Evolutionary conservation across 2,797 vertebrate genomes (phyloP), one percentile per base, ranked within the genome.

Genomic region (Helicolenus hilgendorfi): DNA sequence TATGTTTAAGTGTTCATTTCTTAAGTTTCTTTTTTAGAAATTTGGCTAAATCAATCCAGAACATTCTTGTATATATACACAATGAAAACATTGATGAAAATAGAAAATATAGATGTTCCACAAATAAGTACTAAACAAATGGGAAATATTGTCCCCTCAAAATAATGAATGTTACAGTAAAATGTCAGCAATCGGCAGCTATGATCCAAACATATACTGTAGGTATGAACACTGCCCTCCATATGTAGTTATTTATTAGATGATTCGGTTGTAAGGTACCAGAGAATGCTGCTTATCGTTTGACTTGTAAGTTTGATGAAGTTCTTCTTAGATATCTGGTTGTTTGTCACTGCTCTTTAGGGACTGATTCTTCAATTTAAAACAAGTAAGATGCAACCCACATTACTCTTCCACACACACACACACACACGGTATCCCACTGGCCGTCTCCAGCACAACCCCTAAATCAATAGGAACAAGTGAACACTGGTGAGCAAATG

Each of bases 381-480:
- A 74, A 76, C 38, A 79, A 79, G 67, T 56, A 85, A 77, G 65
- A 86, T 74, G 53, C 41, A 73, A 64, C 33, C 45, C 79, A 59
- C 70, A 89, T 84, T 38, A 68, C 79, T 78, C 82, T 84, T 73
- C 1, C 56, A 41, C 63, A 63, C 70, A 59, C 63, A 62, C 26
- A n/a, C 18, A 56, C 26, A 55, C 74, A 53, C 49, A 63, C 35
- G 74, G 65, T 70, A 75, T 81, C 91, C 58, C 77, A 33, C 77
- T 35, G 72, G 45, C 92, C 58, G 53, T 94, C 88, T 91, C 67
- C 77, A 83, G 49, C 85, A 81, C 77, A 80, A 80, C 81, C 79
- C 70, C 81, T 87, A 92, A 95, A 97, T 97, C 96, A 94, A 97
- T 96, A 87, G 72, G 77, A 92, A 84, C 89, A 91, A 95, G 91